phyloP scores from a whole-genome alignment of 2,797 vertebrate species.

The Cossypha heuglini region DNA sequence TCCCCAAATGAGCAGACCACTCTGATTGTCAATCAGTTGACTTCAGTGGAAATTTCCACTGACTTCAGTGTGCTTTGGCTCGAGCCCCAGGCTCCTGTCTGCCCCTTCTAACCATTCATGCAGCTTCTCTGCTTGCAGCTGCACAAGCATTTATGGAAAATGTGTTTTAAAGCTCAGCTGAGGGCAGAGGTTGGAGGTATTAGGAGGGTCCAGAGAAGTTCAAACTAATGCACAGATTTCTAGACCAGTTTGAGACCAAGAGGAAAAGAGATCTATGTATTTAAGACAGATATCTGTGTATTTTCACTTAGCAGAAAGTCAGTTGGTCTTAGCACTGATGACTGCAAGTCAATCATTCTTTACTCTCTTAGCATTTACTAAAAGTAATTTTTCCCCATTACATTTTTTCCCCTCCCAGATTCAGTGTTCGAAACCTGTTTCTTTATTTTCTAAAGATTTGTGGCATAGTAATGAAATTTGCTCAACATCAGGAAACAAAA shows the following conservation, averaged over 20 bases:
- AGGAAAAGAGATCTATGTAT: not conserved
- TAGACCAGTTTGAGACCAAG: not conserved
- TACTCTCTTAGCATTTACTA: not conserved
- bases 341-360: not conserved
- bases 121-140: not conserved
- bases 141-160: not conserved
- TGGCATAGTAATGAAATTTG: not conserved
- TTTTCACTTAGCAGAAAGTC: no score
- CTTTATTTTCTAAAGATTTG: not conserved
- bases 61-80: not conserved
- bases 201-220: not conserved
- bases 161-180: not conserved
- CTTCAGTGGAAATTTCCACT: constrained; percentile 53
- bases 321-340: not conserved
- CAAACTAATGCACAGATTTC: not conserved
- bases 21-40: not conserved
- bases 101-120: not conserved
- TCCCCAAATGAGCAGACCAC: not conserved
- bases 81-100: not conserved
- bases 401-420: accelerated
- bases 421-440: not conserved
- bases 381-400: not conserved
- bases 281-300: not conserved
- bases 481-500: not conserved
- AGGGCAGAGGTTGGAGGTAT: not conserved